phyloP scores from a whole-genome alignment of 2,888 invertebrate genomes.

The Eretmocerus hayati region DNA sequence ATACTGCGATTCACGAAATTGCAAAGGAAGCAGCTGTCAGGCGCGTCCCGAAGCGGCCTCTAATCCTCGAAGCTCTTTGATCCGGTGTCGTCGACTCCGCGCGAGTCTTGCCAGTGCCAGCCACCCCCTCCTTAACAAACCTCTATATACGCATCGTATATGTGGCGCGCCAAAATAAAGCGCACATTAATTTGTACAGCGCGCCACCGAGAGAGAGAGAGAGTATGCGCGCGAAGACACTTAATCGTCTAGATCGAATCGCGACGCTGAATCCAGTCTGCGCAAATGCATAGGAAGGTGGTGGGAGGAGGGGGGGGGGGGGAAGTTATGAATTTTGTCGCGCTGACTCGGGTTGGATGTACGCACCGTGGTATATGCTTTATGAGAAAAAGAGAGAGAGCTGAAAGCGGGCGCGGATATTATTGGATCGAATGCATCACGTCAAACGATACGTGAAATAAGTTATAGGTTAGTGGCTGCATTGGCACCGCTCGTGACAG shows the following conservation, averaged over 20 bases:
- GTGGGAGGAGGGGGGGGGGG: constrained; percentile 4
- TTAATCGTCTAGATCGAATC: constrained; percentile 42
- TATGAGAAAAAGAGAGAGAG: no score
- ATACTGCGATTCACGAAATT: constrained; percentile 1
- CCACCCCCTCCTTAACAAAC: neutral
- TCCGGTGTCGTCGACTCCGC: neutral
- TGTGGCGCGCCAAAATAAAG: constrained; percentile 19
- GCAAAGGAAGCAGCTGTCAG: constrained; percentile 18
- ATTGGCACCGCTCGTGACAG: constrained; percentile 47
- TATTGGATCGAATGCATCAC: constrained; percentile 49
- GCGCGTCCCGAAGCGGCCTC: neutral
- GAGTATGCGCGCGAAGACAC: constrained; percentile 30
- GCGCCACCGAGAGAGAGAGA: constrained; percentile 17
- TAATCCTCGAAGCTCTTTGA: constrained; percentile 15
- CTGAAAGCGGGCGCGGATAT: constrained; percentile 41
- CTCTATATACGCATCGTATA: no score
- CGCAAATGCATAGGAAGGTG: no score
- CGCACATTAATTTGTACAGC: constrained; percentile 21
- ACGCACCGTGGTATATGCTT: no score
- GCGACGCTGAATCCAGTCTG: constrained; percentile 25
- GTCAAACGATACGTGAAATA: constrained; percentile 49
- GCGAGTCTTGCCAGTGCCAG: neutral
- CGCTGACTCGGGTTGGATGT: no score
- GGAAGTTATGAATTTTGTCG: constrained; percentile 35
- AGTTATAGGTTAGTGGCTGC: constrained; percentile 49